Percentiles rank a stretch among this genome's conserved stretches.
Evolutionary conservation across 2,797 vertebrate species (phyloP).

Genomic region (Eptatretus atami): DNA sequence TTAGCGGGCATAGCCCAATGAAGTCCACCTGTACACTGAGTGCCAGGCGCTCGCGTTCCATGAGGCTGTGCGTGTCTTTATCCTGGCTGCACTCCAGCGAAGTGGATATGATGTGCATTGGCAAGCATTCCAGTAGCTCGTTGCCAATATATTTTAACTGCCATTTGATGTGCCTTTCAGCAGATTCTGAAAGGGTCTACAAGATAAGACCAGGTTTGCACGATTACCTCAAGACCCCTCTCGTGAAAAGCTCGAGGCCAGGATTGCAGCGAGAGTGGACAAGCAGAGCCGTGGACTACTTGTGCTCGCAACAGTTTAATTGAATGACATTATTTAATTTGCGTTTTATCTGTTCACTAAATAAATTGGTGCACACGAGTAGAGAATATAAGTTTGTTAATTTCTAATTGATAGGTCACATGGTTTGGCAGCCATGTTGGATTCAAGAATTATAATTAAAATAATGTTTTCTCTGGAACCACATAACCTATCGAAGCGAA

Average conservation of each 20-base stretch:
- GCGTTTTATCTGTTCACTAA: too few relatives aligned
- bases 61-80: constrained; percentile 42
- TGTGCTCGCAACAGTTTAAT: too few relatives aligned
- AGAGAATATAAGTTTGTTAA: too few relatives aligned
- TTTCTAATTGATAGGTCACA: too few relatives aligned
- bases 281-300: constrained; percentile 35
- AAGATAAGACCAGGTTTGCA: constrained; percentile 52
- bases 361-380: too few relatives aligned
- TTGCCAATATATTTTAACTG: constrained; percentile 80
- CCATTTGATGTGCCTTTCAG: constrained; percentile 61
- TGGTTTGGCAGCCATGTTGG: too few relatives aligned
- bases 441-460: too few relatives aligned
- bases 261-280: constrained; percentile 15
- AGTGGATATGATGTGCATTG: constrained; percentile 27
- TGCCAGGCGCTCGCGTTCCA: constrained; percentile 58
- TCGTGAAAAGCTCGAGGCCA: constrained; percentile 37
- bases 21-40: constrained; percentile 31
- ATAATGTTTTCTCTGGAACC: too few relatives aligned
- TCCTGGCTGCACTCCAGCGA: constrained; percentile 45
- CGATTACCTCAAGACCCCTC: constrained; percentile 47
- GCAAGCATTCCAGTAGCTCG: constrained; percentile 51
- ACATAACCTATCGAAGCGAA: too few relatives aligned
- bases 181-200: constrained; percentile 73
- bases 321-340: too few relatives aligned
- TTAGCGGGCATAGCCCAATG: constrained; percentile 29